Evolutionary conservation across 2,888 invertebrate species (phyloP).

Genomic region (Microctonus hyperodae): DNA sequence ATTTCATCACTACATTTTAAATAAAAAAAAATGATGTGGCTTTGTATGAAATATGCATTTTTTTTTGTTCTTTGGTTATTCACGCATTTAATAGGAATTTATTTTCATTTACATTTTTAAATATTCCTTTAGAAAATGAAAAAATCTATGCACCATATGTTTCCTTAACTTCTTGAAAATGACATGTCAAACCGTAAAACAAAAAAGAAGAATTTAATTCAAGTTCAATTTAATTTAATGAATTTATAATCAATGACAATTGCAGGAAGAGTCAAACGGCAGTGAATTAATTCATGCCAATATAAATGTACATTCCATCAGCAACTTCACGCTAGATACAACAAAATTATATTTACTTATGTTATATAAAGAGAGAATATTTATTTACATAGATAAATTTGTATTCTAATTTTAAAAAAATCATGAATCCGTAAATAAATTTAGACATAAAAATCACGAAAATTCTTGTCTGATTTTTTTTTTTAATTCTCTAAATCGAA

Average conservation of each 20-base stretch:
- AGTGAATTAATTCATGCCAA: slow-evolving; percentile 18
- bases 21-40: slow-evolving; percentile 1
- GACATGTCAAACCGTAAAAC: background rate
- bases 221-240: background rate
- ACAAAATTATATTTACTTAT: slow-evolving; percentile 11
- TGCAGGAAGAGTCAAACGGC: slow-evolving; percentile 26
- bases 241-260: slow-evolving; percentile 26
- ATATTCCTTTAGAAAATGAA: background rate
- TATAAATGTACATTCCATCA: slow-evolving; percentile 31
- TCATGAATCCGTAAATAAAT: background rate
- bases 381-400: background rate
- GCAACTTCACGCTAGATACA: slow-evolving; percentile 24
- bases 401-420: slow-evolving; percentile 9
- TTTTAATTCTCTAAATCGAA: background rate
- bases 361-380: background rate
- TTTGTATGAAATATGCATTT: background rate
- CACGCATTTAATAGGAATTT: background rate
- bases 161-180: background rate
- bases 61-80: slow-evolving; percentile 9
- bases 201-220: background rate
- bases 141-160: background rate
- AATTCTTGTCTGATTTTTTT: background rate
- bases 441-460: background rate
- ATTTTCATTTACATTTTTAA: background rate
- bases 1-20: background rate